Evolutionary conservation across 2,797 vertebrate genomes (phyloP).

Genomic region (Melanotaenia pygmaea): DNA sequence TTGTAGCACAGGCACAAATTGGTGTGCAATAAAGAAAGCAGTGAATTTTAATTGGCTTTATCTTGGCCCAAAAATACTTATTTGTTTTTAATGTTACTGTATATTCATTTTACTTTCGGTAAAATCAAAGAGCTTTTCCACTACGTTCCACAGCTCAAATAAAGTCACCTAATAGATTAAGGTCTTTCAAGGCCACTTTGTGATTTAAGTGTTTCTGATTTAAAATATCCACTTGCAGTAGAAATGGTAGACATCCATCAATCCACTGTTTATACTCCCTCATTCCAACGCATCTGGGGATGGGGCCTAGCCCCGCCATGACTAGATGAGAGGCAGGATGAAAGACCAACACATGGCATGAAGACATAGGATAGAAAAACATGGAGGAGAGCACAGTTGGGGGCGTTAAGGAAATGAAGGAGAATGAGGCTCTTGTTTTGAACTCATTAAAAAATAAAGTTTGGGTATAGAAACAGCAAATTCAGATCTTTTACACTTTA

Average conservation of each 20-base stretch:
- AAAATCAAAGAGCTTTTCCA: not conserved
- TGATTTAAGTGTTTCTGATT: not conserved
- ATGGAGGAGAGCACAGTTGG: not conserved
- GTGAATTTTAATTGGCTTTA: not conserved
- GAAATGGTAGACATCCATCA: not conserved
- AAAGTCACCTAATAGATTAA: not conserved
- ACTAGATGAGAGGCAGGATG: too few species aligned
- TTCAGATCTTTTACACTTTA: not conserved
- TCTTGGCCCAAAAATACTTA: not conserved
- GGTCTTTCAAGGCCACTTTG: not conserved
- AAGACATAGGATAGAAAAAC: not conserved
- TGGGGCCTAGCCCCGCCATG: too few species aligned
- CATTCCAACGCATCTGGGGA: too few species aligned
- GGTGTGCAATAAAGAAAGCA: not conserved
- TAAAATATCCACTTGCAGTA: not conserved
- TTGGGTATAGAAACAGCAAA: not conserved
- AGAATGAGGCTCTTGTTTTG: not conserved
- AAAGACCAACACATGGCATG: too few species aligned
- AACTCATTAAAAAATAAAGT: conserved; percentile 16
- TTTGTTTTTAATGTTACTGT: not conserved
- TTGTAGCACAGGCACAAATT: not conserved
- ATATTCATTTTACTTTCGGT: not conserved
- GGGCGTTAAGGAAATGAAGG: not conserved
- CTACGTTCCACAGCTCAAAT: not conserved
- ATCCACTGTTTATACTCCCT: too few species aligned